Evolutionary conservation across 2,797 vertebrate species (phyloP).

Genomic region (Pseudomugil tenellus): DNA sequence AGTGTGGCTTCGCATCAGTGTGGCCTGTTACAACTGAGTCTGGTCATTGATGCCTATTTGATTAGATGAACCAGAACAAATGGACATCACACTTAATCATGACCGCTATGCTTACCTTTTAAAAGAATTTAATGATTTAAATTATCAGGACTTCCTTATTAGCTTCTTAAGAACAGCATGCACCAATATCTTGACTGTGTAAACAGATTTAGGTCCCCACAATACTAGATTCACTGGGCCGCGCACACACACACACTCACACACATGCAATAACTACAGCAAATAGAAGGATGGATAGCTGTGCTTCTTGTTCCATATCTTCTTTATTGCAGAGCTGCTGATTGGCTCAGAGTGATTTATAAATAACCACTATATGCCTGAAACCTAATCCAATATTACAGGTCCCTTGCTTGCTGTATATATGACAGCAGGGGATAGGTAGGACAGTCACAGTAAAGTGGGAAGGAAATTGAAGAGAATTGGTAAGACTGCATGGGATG

Average conservation of each 20-base stretch:
- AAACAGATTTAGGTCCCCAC: not conserved
- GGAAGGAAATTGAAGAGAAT: slow-evolving; percentile 74
- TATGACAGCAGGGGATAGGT: slow-evolving; percentile 48
- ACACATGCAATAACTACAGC: not conserved
- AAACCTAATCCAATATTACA: slow-evolving; percentile 32
- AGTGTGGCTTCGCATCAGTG: slow-evolving; percentile 52
- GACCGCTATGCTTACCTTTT: not conserved
- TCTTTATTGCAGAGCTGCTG: slow-evolving; percentile 18
- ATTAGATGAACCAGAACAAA: slow-evolving; percentile 64
- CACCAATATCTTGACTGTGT: not conserved
- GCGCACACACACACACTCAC: not conserved
- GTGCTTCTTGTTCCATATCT: slow-evolving; percentile 29
- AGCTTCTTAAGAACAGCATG: not conserved
- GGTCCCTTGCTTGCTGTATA: slow-evolving; percentile 30
- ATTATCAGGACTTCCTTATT: not conserved
- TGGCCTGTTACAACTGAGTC: slow-evolving; percentile 63
- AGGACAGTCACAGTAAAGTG: slow-evolving; percentile 30
- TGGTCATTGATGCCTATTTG: slow-evolving; percentile 53
- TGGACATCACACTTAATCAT: slow-evolving; percentile 31
- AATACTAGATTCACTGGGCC: not conserved
- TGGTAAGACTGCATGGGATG: slow-evolving; percentile 66
- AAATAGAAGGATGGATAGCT: slow-evolving; percentile 27
- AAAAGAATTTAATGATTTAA: not conserved
- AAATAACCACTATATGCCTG: slow-evolving; percentile 43
- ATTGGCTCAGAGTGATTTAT: slow-evolving; percentile 36